These are phyloP conservation scores for Drosophila emarginata DNA, from an alignment of 2,888 invertebrate species.

Conservation along the genomic window DNA sequence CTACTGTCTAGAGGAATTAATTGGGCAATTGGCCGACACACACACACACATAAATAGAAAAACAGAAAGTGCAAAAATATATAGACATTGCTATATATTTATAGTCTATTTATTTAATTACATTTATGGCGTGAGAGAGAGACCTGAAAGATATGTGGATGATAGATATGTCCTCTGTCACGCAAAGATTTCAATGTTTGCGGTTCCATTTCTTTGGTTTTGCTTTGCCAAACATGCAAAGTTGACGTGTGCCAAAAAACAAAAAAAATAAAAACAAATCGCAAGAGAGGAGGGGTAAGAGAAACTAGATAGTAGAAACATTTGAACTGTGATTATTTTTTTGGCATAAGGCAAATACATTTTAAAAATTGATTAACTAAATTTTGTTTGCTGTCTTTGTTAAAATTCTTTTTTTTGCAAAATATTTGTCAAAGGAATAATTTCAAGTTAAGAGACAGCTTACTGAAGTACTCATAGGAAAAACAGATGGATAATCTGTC, in stretches of 20 bases:
- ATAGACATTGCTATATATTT: conserved; percentile 18
- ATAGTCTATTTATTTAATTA: conserved; percentile 40
- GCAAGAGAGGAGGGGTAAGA: not conserved
- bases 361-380: not conserved
- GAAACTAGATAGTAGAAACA: not conserved
- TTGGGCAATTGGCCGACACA: conserved; percentile 34
- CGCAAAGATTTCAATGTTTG: conserved; percentile 33
- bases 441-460: too few relatives aligned
- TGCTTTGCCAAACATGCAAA: conserved; percentile 24
- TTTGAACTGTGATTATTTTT: not conserved
- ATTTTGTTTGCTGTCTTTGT: too few relatives aligned
- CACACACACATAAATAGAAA: conserved; percentile 40
- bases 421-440: too few relatives aligned
- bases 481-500: too few relatives aligned
- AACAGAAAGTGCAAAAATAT: not conserved
- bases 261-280: not conserved
- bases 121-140: conserved; percentile 19
- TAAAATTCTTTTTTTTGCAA: too few relatives aligned
- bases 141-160: conserved; percentile 21
- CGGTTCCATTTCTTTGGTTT: conserved; percentile 2
- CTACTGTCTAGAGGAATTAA: conserved; percentile 38
- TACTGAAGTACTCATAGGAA: too few relatives aligned
- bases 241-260: conserved; percentile 17
- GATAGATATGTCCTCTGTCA: conserved; percentile 33
- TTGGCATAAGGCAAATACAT: not conserved